Conservation (phyloP, 1,140 invertebrate species). For the Aphis gossypii region DNA sequence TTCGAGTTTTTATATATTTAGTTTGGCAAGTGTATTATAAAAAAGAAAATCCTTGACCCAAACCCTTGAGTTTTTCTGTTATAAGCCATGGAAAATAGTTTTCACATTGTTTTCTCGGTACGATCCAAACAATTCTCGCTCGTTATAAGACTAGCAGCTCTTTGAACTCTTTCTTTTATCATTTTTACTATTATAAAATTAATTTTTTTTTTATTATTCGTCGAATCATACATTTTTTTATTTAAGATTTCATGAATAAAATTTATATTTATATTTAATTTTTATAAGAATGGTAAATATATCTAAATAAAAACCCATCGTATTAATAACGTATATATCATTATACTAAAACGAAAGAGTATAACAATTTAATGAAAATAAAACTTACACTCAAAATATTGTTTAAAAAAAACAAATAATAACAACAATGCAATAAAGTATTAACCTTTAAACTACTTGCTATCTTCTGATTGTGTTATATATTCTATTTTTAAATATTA, state of each 20-base stretch:
- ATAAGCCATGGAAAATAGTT: neutral
- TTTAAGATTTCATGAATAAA: neutral
- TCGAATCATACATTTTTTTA: neutral
- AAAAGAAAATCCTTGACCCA: neutral
- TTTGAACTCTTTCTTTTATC: neutral
- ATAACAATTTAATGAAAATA: neutral
- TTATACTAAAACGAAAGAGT: neutral
- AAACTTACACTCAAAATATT: neutral
- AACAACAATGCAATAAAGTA: neutral
- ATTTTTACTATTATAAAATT: neutral
- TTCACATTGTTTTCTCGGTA: neutral
- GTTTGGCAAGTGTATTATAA: neutral
- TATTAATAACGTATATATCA: neutral
- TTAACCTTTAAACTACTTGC: neutral
- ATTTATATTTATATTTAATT: neutral
- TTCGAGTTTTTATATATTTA: neutral
- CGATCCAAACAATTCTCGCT: neutral
- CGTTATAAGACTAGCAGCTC: neutral
- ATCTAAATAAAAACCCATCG: neutral
- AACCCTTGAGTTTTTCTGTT: neutral
- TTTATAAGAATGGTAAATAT: neutral
- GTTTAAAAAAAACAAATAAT: neutral
- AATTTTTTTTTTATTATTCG: neutral
- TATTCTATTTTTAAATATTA: neutral
- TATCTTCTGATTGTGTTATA: neutral